Conservation (phyloP, 1,140 invertebrate genomes). For the Brachionus plicatilis region DNA sequence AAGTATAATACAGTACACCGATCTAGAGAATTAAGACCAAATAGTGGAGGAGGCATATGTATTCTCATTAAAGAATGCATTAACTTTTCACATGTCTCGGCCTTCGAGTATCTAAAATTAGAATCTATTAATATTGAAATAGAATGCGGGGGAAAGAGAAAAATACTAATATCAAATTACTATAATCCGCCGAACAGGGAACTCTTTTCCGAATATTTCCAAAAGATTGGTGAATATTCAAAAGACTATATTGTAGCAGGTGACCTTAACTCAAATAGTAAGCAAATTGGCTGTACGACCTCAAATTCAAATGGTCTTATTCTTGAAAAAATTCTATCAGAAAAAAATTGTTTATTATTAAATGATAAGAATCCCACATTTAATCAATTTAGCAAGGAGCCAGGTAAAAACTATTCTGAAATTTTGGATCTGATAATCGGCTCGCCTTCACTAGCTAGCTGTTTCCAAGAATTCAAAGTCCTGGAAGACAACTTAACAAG, state of each 20-base stretch:
- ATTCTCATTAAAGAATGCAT: too few relatives aligned
- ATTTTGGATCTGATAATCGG: background rate
- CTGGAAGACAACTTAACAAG: background rate
- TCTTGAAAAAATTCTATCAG: background rate
- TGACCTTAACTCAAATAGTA: background rate
- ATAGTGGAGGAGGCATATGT: too few relatives aligned
- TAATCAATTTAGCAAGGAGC: background rate
- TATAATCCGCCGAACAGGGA: background rate
- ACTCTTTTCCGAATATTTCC: background rate
- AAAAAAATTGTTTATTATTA: background rate
- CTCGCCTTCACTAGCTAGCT: background rate
- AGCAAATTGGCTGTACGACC: background rate
- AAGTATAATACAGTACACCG: too few relatives aligned
- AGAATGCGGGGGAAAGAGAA: background rate
- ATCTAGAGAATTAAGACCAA: too few relatives aligned
- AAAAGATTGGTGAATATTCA: background rate
- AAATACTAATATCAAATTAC: background rate
- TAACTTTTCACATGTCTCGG: too few relatives aligned
- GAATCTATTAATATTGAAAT: background rate
- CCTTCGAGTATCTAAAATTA: background rate
- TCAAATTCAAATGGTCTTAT: background rate
- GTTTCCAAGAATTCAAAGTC: background rate
- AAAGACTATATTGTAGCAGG: background rate
- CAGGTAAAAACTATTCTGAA: background rate
- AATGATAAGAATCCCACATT: background rate